Evolutionary conservation across 2,888 invertebrate species (phyloP).

Genomic region (Empis stercorea): DNA sequence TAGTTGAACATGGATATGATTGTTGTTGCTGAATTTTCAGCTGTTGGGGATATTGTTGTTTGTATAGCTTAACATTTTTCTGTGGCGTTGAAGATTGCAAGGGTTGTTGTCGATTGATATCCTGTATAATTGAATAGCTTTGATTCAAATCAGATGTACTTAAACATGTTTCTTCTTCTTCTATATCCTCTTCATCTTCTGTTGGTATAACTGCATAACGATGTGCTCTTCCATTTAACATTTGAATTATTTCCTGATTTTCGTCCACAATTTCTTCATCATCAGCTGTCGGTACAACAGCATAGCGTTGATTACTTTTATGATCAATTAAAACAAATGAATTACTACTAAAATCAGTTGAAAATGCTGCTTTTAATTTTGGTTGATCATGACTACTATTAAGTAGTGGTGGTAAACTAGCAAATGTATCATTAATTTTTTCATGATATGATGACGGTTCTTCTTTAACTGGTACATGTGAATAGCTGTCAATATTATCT

Average conservation of each 20-base stretch:
- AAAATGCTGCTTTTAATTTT: slow-evolving; percentile 32
- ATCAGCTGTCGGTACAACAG: slow-evolving; percentile 53
- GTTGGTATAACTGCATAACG: slow-evolving; percentile 48
- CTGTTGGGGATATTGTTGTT: slow-evolving; percentile 4
- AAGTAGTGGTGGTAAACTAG: slow-evolving; percentile 28
- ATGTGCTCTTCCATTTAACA: slow-evolving; percentile 35
- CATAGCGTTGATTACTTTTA: slow-evolving; percentile 43
- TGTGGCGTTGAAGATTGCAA: slow-evolving; percentile 32
- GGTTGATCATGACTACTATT: slow-evolving; percentile 13
- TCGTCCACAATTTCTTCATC: slow-evolving; percentile 38
- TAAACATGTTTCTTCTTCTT: slow-evolving; percentile 36
- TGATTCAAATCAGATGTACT: slow-evolving; percentile 37
- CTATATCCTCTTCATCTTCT: slow-evolving; percentile 37
- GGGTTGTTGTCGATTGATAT: slow-evolving; percentile 15
- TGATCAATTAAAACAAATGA: slow-evolving; percentile 40
- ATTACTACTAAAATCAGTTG: slow-evolving; percentile 36
- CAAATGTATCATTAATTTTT: slow-evolving; percentile 24
- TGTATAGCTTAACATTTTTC: slow-evolving; percentile 14
- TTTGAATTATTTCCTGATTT: slow-evolving; percentile 36
- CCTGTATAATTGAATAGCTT: slow-evolving; percentile 20
- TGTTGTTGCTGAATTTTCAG: background rate
- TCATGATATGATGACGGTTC: slow-evolving; percentile 28
- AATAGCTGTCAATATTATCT: slow-evolving; percentile 29
- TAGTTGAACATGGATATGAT: slow-evolving; percentile 36
- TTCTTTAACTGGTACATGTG: slow-evolving; percentile 17